Evolutionary conservation across 2,113 vertebrate species (phyloP).

Genomic region (Macquaria ambigua): DNA sequence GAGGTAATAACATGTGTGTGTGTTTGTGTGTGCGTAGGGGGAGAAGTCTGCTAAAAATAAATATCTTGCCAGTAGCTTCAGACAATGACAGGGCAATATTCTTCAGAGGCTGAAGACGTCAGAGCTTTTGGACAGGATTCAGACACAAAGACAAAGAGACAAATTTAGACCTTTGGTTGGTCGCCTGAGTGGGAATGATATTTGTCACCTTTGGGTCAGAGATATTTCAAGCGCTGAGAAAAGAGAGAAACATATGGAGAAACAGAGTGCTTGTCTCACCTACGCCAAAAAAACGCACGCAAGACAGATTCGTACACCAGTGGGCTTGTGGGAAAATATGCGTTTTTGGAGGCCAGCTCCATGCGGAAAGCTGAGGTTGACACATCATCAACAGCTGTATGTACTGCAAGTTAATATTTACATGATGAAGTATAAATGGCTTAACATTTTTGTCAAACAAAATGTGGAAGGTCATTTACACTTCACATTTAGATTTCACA

Average conservation of each 20-base stretch:
- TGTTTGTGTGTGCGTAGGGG: conserved; percentile 10
- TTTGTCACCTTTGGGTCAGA: conserved; percentile 61
- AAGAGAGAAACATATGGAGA: background rate
- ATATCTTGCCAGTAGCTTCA: conserved; percentile 53
- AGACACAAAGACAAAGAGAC: conserved; percentile 71
- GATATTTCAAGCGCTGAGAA: conserved; percentile 26
- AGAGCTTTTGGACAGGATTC: conserved; percentile 69
- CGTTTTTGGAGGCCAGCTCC: background rate
- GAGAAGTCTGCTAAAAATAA: conserved; percentile 75
- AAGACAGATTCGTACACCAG: background rate
- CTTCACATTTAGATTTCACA: background rate
- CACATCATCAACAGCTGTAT: conserved; percentile 46
- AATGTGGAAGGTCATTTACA: conserved; percentile 28
- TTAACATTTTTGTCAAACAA: conserved; percentile 11
- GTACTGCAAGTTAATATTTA: background rate
- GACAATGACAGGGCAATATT: conserved; percentile 79
- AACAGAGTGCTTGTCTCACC: background rate
- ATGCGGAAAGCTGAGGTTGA: conserved; percentile 31
- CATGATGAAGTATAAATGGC: conserved; percentile 34
- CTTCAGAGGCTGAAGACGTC: conserved; percentile 65
- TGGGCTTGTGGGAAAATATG: conserved; percentile 11
- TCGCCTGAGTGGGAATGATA: conserved; percentile 46
- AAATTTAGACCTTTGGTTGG: conserved; percentile 69
- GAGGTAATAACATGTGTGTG: background rate
- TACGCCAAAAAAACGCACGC: background rate